A percentile compares a stretch with the other conserved stretches of the same genome.
phyloP scores from a whole-genome alignment of 92 coral and sea anemone species.

The Phenganax subtilis region DNA sequence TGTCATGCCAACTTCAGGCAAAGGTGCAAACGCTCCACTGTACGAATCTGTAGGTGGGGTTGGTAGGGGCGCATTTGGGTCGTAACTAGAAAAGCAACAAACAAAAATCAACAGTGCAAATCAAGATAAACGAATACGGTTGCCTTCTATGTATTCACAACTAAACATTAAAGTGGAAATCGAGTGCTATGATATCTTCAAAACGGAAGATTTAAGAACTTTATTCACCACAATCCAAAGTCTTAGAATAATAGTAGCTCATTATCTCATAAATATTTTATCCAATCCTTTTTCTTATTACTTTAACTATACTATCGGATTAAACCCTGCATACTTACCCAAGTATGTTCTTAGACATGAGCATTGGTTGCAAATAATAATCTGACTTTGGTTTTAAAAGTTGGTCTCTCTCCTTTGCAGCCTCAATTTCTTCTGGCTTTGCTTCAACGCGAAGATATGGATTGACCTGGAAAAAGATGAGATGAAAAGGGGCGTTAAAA shows the following conservation, averaged over 20 bases:
- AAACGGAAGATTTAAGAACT: too few relatives aligned
- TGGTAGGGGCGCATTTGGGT: slow-evolving; percentile 33
- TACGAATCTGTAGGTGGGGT: slow-evolving; percentile 16
- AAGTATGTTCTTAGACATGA: slow-evolving; percentile 12
- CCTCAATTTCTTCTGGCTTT: slow-evolving; percentile 32
- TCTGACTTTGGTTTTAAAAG: slow-evolving; percentile 27
- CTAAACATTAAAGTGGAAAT: too few relatives aligned
- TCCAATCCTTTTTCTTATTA: too few relatives aligned
- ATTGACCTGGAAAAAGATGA: background rate
- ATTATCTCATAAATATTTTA: too few relatives aligned
- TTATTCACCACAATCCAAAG: too few relatives aligned
- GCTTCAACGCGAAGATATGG: slow-evolving; percentile 35
- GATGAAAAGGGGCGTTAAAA: background rate
- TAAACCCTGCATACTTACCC: background rate
- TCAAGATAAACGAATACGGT: background rate
- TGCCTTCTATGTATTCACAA: background rate
- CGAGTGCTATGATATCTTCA: too few relatives aligned
- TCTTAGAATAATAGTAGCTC: too few relatives aligned
- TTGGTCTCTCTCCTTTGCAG: slow-evolving; percentile 29
- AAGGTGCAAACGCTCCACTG: background rate
- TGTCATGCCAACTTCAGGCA: slow-evolving; percentile 14
- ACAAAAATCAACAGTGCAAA: too few relatives aligned
- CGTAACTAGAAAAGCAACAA: slow-evolving; percentile 6
- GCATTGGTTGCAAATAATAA: slow-evolving; percentile 34
- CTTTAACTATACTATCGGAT: too few relatives aligned